Base-by-base conservation (phyloP, 2,113 vertebrate species). In the Psammodynastes pulverulentus region DNA sequence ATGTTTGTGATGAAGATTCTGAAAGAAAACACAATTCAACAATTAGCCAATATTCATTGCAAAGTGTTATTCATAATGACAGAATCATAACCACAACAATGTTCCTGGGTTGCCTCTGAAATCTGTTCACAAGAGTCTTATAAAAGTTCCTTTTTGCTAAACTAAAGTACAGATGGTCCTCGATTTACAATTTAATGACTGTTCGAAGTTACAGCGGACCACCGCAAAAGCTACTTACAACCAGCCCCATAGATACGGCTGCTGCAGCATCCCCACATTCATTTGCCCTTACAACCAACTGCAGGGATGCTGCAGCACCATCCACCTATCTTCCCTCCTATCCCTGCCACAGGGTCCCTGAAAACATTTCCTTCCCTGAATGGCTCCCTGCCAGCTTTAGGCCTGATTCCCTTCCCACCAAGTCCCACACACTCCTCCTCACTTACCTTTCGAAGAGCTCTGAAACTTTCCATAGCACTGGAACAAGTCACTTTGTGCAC, bases 1-100 rank as follows among this genome's bases (percentile, higher is more conserved):
- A 92, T 54, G 93, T 93, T 2, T 91, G 97, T 7, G 94, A 91
- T 84, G 95, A 97, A 90, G 97, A 93, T 95, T 97, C 98, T 98
- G 94, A 90, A 95, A 96, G 84, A 0, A 0, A 92, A 93, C 10
- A 89, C 45, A 94, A 90, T 62, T 88, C 5, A 6, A 62, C 79
- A 1, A 92, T 93, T 45, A 95, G 72, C 24, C 5, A 17, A 58
- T 85, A 88, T 39, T 2, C 45, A 4, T 53, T 86, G 9, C 53
- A 79, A 21, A 19, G 86, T 53, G 67, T 48, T 13, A 84, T 84
- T 56, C 43, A 39, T 53, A n/a, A 43, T 26, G 9, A 21, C 29
- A 86, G 49, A 2, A 39, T 56, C 24, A 29, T 84, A 17, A 39
- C 45, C 15, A 49, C 43, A 85, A 29, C 5, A 84, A 45, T 48